Evolutionary conservation across 1,140 invertebrate genomes (phyloP).

Genomic region (Drosophila bocqueti): DNA sequence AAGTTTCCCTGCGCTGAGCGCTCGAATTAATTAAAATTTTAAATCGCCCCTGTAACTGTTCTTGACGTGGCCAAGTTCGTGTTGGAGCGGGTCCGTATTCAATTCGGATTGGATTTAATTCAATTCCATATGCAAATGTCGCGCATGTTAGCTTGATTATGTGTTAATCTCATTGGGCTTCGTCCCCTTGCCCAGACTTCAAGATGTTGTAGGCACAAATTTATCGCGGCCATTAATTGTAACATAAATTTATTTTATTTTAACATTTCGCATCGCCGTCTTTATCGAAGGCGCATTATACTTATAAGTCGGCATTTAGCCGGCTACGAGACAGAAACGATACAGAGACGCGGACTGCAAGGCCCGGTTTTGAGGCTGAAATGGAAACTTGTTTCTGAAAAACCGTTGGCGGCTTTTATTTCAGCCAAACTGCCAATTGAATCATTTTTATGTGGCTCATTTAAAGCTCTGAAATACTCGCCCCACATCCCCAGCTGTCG

Average conservation of each 20-base stretch:
- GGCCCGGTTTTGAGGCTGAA: slow-evolving; percentile 25
- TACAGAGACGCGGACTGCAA: slow-evolving; percentile 52
- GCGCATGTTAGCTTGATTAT: slow-evolving; percentile 82
- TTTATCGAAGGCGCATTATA: slow-evolving; percentile 73
- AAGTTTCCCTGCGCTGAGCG: slow-evolving; percentile 52
- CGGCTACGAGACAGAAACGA: slow-evolving; percentile 41
- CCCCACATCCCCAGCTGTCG: slow-evolving; percentile 71
- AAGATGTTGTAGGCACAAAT: slow-evolving; percentile 74
- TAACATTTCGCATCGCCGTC: slow-evolving; percentile 78
- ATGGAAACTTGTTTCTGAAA: slow-evolving; percentile 62
- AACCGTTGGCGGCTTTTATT: slow-evolving; percentile 72
- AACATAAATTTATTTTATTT: slow-evolving; percentile 84
- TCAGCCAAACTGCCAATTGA: slow-evolving; percentile 76
- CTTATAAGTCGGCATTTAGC: slow-evolving; percentile 75
- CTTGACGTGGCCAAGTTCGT: slow-evolving; percentile 14
- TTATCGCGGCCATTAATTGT: slow-evolving; percentile 80
- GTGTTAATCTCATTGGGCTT: slow-evolving; percentile 72
- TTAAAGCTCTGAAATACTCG: slow-evolving; percentile 69
- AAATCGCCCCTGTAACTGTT: slow-evolving; percentile 65
- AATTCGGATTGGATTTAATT: slow-evolving; percentile 75
- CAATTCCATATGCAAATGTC: slow-evolving; percentile 79
- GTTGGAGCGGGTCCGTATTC: slow-evolving; percentile 32
- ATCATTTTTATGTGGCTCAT: slow-evolving; percentile 79
- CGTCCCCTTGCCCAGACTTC: slow-evolving; percentile 28
- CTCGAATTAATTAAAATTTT: slow-evolving; percentile 78